A percentile compares a stretch with the other conserved stretches of the same genome.
Conservation (phyloP, 1,140 invertebrate genomes). For the Cryptotermes secundus region DNA sequence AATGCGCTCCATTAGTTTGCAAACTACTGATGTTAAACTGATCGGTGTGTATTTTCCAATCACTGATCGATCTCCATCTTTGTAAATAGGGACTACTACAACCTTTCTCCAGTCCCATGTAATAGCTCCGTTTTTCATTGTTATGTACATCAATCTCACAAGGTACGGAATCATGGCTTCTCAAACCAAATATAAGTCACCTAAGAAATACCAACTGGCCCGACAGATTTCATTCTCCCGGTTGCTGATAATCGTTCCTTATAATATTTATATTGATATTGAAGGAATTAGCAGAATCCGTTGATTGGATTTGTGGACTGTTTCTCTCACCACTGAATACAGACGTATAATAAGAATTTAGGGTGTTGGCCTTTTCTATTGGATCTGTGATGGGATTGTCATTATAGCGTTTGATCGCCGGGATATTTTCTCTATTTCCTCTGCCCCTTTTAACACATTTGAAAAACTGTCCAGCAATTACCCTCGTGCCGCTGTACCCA, state of each 20-base stretch:
- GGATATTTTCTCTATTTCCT: background rate
- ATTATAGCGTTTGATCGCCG: no score
- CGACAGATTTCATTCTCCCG: background rate
- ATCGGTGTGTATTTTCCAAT: background rate
- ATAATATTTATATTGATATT: background rate
- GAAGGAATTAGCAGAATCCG: no score
- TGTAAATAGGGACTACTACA: conserved; percentile 1
- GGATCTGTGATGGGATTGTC: no score
- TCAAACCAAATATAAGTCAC: background rate
- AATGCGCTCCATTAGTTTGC: no score
- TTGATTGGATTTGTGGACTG: no score
- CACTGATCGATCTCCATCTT: background rate
- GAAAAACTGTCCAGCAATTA: conserved; percentile 31
- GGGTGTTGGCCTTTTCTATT: no score
- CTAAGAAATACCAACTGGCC: background rate
- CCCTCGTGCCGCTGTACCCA: no score
- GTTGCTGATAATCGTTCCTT: background rate
- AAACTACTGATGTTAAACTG: background rate
- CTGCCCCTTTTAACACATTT: background rate
- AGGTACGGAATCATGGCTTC: no score
- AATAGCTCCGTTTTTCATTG: background rate
- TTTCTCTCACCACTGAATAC: no score
- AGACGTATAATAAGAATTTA: no score
- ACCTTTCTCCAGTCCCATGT: background rate
- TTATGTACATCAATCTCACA: background rate